These are phyloP conservation scores for Porites cylindrica DNA, from an alignment of 92 coral and sea anemone species.

Conservation along the genomic window DNA sequence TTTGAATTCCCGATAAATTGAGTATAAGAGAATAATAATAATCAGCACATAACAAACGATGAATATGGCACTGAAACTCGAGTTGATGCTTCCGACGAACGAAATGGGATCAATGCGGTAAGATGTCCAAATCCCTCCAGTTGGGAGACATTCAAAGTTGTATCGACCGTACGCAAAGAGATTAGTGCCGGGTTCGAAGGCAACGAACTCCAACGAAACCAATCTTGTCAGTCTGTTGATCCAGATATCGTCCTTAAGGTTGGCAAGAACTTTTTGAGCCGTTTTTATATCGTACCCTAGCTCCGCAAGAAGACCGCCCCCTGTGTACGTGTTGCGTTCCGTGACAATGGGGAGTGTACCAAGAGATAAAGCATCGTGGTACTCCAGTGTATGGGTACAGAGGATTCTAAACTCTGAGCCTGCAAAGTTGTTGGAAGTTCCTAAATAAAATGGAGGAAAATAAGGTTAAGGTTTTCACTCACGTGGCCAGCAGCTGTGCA, in stretches of 20 bases:
- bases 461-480: not conserved
- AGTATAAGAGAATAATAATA: conserved; percentile 43
- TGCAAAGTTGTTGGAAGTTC: not conserved
- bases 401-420: conserved; percentile 25
- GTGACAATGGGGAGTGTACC: conserved; percentile 76
- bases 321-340: conserved; percentile 45
- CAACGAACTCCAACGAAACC: conserved; percentile 64
- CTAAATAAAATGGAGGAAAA: not conserved
- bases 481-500: too few relatives aligned
- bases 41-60: conserved; percentile 59
- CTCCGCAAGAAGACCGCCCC: conserved; percentile 80
- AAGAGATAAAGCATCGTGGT: conserved; percentile 62
- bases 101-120: conserved; percentile 72
- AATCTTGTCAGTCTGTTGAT: conserved; percentile 69
- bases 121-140: conserved; percentile 72
- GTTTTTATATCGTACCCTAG: conserved; percentile 77
- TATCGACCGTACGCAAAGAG: conserved; percentile 80
- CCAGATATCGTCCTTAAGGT: conserved; percentile 76
- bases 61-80: conserved; percentile 46
- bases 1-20: conserved; percentile 37
- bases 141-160: conserved; percentile 71
- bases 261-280: conserved; percentile 66
- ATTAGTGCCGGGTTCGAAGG: conserved; percentile 72
- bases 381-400: conserved; percentile 64
- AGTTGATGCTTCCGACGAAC: conserved; percentile 64